Conservation (phyloP, 2,113 vertebrate genomes). For the Empidonax traillii region DNA sequence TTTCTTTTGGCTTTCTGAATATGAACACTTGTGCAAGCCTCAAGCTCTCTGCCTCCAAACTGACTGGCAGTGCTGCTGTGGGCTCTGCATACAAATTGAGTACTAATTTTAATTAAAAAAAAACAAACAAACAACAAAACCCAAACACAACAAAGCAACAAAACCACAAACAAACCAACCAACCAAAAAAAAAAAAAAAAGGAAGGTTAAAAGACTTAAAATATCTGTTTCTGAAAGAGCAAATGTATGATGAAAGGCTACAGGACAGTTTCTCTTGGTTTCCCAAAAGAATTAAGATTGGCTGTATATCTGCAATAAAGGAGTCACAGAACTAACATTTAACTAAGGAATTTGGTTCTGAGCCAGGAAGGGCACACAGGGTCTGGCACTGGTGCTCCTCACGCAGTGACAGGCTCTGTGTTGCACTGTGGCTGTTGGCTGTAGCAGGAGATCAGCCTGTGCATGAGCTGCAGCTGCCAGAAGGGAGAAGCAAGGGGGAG, state of each 20-base stretch:
- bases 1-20: neutral
- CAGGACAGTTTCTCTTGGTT: neutral
- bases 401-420: neutral
- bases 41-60: neutral
- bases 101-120: neutral
- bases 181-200: too few species aligned
- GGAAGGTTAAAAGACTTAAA: neutral
- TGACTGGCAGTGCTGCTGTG: neutral
- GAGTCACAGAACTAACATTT: neutral
- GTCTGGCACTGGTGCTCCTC: slow-evolving; percentile 7
- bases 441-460: neutral
- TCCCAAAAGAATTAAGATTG: neutral
- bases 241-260: neutral
- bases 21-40: neutral
- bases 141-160: too few species aligned
- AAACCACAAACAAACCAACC: neutral
- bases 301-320: neutral
- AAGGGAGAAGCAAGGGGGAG: neutral
- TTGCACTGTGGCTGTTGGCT: neutral
- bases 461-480: neutral
- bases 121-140: too few species aligned
- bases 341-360: neutral
- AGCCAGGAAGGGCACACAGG: neutral
- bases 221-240: neutral
- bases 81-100: neutral